Evolutionary conservation across 2,888 invertebrate species (phyloP).

Genomic region (Vesta saturnalis): DNA sequence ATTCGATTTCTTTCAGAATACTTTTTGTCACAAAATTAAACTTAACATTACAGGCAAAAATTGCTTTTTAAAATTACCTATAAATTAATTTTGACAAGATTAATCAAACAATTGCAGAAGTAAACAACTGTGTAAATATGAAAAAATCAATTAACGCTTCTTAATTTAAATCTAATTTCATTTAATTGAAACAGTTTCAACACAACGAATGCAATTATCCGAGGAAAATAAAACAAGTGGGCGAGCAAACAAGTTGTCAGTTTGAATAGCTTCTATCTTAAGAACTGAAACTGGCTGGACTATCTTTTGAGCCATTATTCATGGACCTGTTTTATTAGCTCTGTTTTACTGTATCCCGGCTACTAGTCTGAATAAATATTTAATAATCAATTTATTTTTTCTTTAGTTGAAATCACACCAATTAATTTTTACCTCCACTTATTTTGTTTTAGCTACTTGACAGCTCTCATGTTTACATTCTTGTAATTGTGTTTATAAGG

Average conservation of each 20-base stretch:
- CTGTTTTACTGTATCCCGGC: constrained; percentile 48
- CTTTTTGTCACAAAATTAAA: constrained; percentile 10
- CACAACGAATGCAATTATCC: constrained; percentile 51
- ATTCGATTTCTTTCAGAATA: constrained; percentile 3
- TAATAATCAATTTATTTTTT: constrained; percentile 55
- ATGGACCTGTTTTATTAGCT: constrained; percentile 51
- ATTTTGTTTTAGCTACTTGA: constrained; percentile 19
- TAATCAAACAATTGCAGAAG: constrained; percentile 19
- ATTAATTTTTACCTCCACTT: constrained; percentile 35
- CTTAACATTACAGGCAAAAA: no score
- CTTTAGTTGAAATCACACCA: constrained; percentile 45
- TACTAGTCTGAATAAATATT: constrained; percentile 51
- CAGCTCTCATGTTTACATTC: constrained; percentile 19
- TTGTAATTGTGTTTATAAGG: constrained; percentile 15
- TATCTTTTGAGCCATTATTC: constrained; percentile 46
- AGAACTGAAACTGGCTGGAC: constrained; percentile 39
- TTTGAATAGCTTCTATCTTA: constrained; percentile 31
- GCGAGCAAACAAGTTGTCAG: constrained; percentile 43
- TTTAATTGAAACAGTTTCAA: constrained; percentile 52
- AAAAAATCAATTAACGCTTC: constrained; percentile 51
- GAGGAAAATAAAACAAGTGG: constrained; percentile 48
- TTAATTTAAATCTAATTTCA: constrained; percentile 52
- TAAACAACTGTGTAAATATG: constrained; percentile 35
- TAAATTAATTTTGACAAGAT: constrained; percentile 19
- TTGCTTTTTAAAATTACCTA: not conserved